Evolutionary conservation across 2,113 vertebrate genomes (phyloP), one percentile per base, ranked within the genome.

Genomic region (Fulmarus glacialis): DNA sequence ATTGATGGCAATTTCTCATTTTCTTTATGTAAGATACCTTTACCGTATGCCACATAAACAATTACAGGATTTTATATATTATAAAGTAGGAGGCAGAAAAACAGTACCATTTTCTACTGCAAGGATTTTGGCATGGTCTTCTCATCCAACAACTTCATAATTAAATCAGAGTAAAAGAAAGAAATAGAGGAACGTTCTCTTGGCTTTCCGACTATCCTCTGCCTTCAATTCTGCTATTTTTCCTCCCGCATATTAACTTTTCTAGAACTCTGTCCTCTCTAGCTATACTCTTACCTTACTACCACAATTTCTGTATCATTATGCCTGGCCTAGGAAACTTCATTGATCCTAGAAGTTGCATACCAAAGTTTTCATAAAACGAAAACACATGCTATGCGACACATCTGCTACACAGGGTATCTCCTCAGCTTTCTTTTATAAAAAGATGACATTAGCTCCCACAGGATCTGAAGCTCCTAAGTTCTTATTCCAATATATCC

Each of bases 221-320:
- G 36, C 20, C 72, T 40, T 63, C n/a, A 82, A 74, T 66, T 78
- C 45, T 50, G 12, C 11, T 82, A 3, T 43, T 80, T 60, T 19
- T 17, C 11, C 8, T 18, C 13, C 1, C 0, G 0, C 27, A 22
- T 8, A 1, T 74, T 70, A 58, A n/a, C 26, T 43, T 45, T 47
- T 71, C 19, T 21, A 42, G 17, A 63, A 47, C 56, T 85, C 42
- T 40, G 23, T 62, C 53, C 53, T 48, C 19, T 62, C 30, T 47
- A 43, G 38, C 30, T 89, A 13, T 27, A 18, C 12, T 68, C n/a
- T 26, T 32, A 20, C 19, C 29, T 82, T 68, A 42, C 26, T 9
- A n/a, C 3, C 6, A 45, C 24, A 43, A 26, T 40, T 89, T 70
- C 68, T 73, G 21, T 42, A 40, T 43, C 34, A 5, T 60, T 72